A percentile compares a stretch with the other conserved stretches of the same genome.
These are phyloP conservation scores for Pteria penguin DNA, from an alignment of 2,888 invertebrate species.

Conservation along the genomic window DNA sequence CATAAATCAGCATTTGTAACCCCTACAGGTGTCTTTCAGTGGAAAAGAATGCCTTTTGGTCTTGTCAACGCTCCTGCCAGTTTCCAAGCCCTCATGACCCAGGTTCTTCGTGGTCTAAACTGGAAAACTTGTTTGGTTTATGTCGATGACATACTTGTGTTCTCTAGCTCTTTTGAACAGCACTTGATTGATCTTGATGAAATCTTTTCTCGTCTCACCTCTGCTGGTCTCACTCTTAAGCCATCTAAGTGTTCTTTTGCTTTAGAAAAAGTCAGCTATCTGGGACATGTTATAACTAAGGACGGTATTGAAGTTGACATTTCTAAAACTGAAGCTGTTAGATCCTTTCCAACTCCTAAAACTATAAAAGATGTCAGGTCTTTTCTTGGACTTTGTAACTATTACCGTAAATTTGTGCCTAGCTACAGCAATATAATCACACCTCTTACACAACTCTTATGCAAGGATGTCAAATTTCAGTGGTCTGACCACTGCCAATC, in stretches of 20 bases:
- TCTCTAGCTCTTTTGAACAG: slow-evolving; percentile 28
- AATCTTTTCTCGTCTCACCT: slow-evolving; percentile 44
- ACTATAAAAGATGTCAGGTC: slow-evolving; percentile 41
- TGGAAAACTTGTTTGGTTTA: too few species aligned
- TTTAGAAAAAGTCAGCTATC: slow-evolving; percentile 32
- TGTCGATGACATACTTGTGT: too few species aligned
- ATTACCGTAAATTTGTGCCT: slow-evolving; percentile 46
- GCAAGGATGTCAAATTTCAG: slow-evolving; percentile 29
- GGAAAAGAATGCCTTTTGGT: too few species aligned
- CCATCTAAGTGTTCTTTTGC: too few species aligned
- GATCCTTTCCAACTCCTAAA: slow-evolving; percentile 41
- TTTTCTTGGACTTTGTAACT: too few species aligned
- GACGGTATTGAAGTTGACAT: slow-evolving; percentile 41
- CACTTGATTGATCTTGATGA: slow-evolving; percentile 42
- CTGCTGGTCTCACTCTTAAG: slow-evolving; percentile 43
- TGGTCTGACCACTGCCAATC: slow-evolving; percentile 44
- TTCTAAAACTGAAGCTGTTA: slow-evolving; percentile 41
- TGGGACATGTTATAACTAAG: slow-evolving; percentile 46
- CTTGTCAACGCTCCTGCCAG: too few species aligned
- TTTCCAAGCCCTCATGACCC: too few species aligned
- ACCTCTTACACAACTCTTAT: slow-evolving; percentile 36
- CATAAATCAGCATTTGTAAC: too few species aligned
- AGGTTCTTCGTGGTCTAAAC: too few species aligned
- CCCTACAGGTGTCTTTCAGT: too few species aligned
- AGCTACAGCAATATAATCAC: slow-evolving; percentile 38